These are phyloP conservation scores for Sesamia inferens DNA, from an alignment of 2,888 invertebrate genomes.

Conservation along the genomic window DNA sequence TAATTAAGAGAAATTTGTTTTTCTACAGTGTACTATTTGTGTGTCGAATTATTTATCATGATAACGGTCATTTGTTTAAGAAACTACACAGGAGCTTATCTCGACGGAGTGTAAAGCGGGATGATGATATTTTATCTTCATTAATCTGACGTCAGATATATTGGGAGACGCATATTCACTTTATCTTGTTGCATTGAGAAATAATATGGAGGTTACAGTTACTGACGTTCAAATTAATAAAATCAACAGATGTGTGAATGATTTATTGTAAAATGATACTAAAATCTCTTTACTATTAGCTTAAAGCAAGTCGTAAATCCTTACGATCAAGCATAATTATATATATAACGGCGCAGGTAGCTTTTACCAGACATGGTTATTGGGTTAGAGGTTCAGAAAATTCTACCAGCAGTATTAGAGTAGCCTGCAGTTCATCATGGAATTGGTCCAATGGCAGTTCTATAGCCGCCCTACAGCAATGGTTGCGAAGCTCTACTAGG, in stretches of 20 bases:
- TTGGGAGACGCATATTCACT: conserved; percentile 5
- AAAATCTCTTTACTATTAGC: neutral
- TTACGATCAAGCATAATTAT: neutral
- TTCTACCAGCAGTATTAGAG: neutral
- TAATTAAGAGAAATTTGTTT: conserved; percentile 4
- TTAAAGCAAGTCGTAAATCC: neutral
- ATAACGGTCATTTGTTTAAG: conserved; percentile 39
- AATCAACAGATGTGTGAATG: neutral
- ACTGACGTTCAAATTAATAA: conserved; percentile 10
- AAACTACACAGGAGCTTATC: conserved; percentile 43
- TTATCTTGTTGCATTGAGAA: neutral
- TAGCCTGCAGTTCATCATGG: neutral
- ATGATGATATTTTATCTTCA: conserved; percentile 33
- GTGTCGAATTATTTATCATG: conserved; percentile 26
- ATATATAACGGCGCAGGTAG: neutral
- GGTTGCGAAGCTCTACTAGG: neutral
- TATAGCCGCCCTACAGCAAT: neutral
- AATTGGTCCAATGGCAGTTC: neutral
- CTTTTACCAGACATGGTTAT: neutral
- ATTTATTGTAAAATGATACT: neutral
- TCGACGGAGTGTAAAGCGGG: conserved; percentile 13
- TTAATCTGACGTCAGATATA: conserved; percentile 39
- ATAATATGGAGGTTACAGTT: neutral
- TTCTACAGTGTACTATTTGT: conserved; percentile 1
- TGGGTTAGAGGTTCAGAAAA: neutral